phyloP scores from a whole-genome alignment of 1,140 invertebrate species.

The Neodiprion lecontei region DNA sequence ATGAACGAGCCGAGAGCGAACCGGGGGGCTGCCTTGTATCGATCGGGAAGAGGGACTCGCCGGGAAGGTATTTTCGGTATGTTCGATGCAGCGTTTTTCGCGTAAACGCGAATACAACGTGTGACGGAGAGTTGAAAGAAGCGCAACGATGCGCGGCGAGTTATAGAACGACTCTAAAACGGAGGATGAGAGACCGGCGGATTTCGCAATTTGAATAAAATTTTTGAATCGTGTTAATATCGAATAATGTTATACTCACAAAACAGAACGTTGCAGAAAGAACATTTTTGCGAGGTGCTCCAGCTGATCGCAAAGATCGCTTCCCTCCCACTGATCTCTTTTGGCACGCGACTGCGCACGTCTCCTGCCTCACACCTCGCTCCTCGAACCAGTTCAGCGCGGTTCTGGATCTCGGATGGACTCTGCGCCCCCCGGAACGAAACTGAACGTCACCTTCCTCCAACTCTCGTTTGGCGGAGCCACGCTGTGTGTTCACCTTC shows the following conservation, averaged over 20 bases:
- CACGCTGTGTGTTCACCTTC: neutral
- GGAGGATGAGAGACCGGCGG: constrained; percentile 5
- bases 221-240: no score
- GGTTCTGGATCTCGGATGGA: neutral
- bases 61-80: constrained; percentile 25
- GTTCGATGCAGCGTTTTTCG: constrained; percentile 45
- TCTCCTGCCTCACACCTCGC: neutral
- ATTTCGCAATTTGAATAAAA: neutral
- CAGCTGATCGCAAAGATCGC: constrained; percentile 47
- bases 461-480: neutral
- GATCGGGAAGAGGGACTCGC: constrained; percentile 38
- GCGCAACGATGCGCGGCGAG: constrained; percentile 23
- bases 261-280: constrained; percentile 52
- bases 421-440: neutral
- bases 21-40: constrained; percentile 34
- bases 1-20: constrained; percentile 20
- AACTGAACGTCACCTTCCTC: neutral
- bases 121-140: constrained; percentile 12
- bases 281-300: constrained; percentile 47
- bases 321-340: constrained; percentile 43
- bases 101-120: constrained; percentile 32
- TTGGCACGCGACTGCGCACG: constrained; percentile 51
- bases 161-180: neutral
- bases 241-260: constrained; percentile 48
- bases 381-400: neutral